phyloP scores from a whole-genome alignment of 2,888 invertebrate genomes.

The Rotaria socialis region DNA sequence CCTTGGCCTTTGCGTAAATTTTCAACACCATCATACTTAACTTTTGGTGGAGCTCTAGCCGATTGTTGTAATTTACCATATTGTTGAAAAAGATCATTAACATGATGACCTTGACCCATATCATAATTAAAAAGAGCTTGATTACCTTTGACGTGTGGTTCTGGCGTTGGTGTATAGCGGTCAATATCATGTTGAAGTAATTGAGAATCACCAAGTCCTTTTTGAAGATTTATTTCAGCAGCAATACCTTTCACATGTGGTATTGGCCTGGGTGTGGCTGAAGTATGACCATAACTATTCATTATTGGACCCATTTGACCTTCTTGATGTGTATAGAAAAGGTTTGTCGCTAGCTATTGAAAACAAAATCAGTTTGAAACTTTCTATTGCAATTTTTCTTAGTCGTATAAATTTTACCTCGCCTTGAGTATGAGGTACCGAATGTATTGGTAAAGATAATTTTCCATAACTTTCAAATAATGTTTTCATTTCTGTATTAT shows the following conservation, averaged over 20 bases:
- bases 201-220: neutral
- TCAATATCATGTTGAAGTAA: neutral
- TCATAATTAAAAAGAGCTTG: constrained; percentile 25
- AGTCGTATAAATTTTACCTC: constrained; percentile 31
- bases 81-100: constrained; percentile 11
- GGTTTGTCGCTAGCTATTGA: neutral
- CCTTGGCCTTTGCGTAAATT: constrained; percentile 9
- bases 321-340: constrained; percentile 37
- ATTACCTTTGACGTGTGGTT: neutral
- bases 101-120: constrained; percentile 8
- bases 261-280: constrained; percentile 34
- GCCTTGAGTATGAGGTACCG: constrained; percentile 34
- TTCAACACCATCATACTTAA: neutral
- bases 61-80: constrained; percentile 15
- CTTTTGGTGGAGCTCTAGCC: neutral
- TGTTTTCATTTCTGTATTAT: constrained; percentile 34
- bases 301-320: constrained; percentile 43
- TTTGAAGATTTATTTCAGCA: neutral
- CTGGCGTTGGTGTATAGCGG: neutral
- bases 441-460: neutral
- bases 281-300: constrained; percentile 38
- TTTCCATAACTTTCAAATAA: constrained; percentile 42
- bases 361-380: neutral
- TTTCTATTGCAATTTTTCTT: too few relatives aligned
- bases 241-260: constrained; percentile 42